Percentiles rank a stretch among this genome's conserved stretches.
Conservation (phyloP, 2,888 invertebrate species). For the Osmoderma eremita region DNA sequence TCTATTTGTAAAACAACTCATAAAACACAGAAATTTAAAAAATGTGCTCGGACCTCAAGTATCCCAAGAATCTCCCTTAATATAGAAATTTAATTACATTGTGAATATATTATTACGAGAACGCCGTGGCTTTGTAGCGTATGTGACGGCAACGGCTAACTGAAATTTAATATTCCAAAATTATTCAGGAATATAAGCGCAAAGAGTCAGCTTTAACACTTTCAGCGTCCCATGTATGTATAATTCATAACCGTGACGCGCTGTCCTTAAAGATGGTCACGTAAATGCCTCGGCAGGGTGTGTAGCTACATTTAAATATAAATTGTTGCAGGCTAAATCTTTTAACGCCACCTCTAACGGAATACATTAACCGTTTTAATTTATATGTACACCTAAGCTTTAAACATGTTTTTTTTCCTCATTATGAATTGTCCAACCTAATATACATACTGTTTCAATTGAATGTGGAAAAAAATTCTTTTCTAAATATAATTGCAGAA, state of each 20-base stretch:
- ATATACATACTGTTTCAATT: neutral
- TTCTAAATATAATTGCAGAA: neutral
- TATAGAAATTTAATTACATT: neutral
- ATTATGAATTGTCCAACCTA: neutral
- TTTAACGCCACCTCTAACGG: slow-evolving; percentile 25
- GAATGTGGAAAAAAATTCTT: neutral
- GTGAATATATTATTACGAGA: neutral
- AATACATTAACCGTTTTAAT: slow-evolving; percentile 5
- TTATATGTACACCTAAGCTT: neutral
- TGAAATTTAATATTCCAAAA: slow-evolving; percentile 35
- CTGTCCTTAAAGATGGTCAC: slow-evolving; percentile 33
- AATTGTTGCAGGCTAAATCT: slow-evolving; percentile 33
- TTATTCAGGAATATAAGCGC: slow-evolving; percentile 37
- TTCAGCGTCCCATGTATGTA: slow-evolving; percentile 26
- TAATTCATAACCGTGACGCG: slow-evolving; percentile 38
- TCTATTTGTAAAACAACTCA: too few species aligned
- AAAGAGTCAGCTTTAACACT: slow-evolving; percentile 32
- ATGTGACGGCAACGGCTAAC: neutral
- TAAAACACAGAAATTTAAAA: too few species aligned
- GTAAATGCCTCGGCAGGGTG: slow-evolving; percentile 29
- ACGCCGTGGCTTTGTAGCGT: neutral
- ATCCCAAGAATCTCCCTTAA: too few species aligned
- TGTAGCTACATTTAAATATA: slow-evolving; percentile 27
- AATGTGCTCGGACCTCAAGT: too few species aligned
- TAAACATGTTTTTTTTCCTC: neutral